Evolutionary conservation across 2,888 invertebrate genomes (phyloP), one percentile per base, ranked within the genome.

Genomic region (Pogonocherus hispidulus): DNA sequence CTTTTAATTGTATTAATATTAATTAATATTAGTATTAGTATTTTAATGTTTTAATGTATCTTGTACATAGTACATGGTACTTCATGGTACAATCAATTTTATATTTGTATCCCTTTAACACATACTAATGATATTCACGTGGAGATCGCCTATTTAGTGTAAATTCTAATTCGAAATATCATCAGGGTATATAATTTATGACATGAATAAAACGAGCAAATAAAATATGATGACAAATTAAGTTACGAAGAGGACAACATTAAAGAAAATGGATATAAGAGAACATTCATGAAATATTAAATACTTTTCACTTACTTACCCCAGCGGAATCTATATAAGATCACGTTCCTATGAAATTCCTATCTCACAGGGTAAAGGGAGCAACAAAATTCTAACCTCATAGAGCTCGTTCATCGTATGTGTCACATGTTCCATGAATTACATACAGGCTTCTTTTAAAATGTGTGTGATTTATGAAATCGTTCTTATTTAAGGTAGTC

Each of bases 241-340:
- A 52, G 16, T 32, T 27, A 6, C 32, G 8, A 16, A 14, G 27
- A 32, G 16, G 5, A 52, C 27, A 52, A 14, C 8, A 18, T 27
- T 52, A 27, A 27, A 27, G 52, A 52, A 52, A 32, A 32, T 32
- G 52, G 27, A 2, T 23, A 6, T 18, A 32, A 14, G 23, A 52
- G 32, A 27, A 20, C 16, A 16, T 18, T 27, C 52, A 9, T 52
- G 32, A 52, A 52, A 52, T 52, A 52, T 52, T 52, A 52, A 32
- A 27, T 16, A 32, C 18, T 8, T 32, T 52, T 52, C 32, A 52
- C 52, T 52, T 52, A 32, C 27, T 52, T 14, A 32, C 32, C 27
- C 27, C 8, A 52, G 27, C 9, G 32, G 52, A 27, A 52, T 41
- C 41, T 41, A 14, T 41, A 32, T 49, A 22, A 16, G 11, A 27